Percentiles rank a stretch among this genome's conserved stretches.
Conservation (phyloP, 2,888 invertebrate genomes). For the Leucophora obtusa region DNA sequence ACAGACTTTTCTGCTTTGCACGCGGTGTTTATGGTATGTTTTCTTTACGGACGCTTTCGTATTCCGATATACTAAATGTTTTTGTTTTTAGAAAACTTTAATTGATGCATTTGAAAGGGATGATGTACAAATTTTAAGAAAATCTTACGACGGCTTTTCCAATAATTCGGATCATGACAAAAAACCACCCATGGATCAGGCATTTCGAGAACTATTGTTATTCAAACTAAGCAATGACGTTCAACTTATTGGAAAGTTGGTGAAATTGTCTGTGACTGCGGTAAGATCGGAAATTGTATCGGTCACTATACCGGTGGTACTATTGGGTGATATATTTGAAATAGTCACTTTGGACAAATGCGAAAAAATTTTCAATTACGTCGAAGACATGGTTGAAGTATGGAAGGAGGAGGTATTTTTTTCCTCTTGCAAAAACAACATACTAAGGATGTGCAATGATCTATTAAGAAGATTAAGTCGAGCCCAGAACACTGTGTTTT, state of each 20-base stretch:
- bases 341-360: slow-evolving; percentile 91
- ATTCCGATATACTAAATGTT: not conserved
- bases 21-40: slow-evolving; percentile 61
- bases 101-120: slow-evolving; percentile 70
- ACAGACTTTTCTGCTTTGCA: slow-evolving; percentile 65
- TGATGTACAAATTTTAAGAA: slow-evolving; percentile 71
- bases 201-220: slow-evolving; percentile 86
- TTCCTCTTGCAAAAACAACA: slow-evolving; percentile 93
- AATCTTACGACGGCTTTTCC: slow-evolving; percentile 73
- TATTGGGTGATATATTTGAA: slow-evolving; percentile 94
- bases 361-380: slow-evolving; percentile 91
- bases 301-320: slow-evolving; percentile 90
- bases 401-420: slow-evolving; percentile 97
- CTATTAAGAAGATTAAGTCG: slow-evolving; percentile 92
- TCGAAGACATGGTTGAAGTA: slow-evolving; percentile 91
- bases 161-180: slow-evolving; percentile 82
- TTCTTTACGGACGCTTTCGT: not conserved
- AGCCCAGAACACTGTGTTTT: slow-evolving; percentile 98
- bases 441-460: slow-evolving; percentile 98
- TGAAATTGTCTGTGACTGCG: slow-evolving; percentile 87
- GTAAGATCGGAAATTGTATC: slow-evolving; percentile 89
- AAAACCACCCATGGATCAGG: slow-evolving; percentile 89
- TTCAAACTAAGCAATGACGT: slow-evolving; percentile 82
- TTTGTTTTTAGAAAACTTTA: slow-evolving; percentile 69
- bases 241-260: slow-evolving; percentile 82